A percentile compares a stretch with the other conserved stretches of the same genome.
Conservation (phyloP, 2,888 invertebrate genomes). For the Polymixis lichenea region DNA sequence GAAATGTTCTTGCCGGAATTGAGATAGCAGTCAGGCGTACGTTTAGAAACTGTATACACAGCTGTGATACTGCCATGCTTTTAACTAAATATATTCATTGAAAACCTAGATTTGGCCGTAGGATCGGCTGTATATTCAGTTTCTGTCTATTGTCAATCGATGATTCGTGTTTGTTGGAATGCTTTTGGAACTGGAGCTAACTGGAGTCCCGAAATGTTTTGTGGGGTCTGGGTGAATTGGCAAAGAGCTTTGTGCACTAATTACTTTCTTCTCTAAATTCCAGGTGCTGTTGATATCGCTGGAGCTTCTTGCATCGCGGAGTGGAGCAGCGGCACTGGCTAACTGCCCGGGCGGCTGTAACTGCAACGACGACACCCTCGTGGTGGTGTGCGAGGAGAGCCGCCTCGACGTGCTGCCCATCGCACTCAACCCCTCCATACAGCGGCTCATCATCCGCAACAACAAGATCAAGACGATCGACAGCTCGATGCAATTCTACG, state of each 20-base stretch:
- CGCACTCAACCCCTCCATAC: conserved; percentile 97
- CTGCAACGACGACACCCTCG: conserved; percentile 97
- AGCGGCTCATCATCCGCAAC: conserved; percentile 95
- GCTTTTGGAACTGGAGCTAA: conserved; percentile 22
- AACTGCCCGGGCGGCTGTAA: conserved; percentile 96
- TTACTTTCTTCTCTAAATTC: conserved; percentile 69
- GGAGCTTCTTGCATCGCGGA: conserved; percentile 81
- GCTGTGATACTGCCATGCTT: conserved; percentile 61
- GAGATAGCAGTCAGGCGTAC: conserved; percentile 66
- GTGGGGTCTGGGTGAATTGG: conserved; percentile 2
- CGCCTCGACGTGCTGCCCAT: conserved; percentile 97
- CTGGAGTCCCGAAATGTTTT: conserved; percentile 9
- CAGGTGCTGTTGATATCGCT: conserved; percentile 85
- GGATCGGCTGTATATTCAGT: conserved; percentile 47
- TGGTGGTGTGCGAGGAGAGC: conserved; percentile 96
- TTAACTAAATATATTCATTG: conserved; percentile 64
- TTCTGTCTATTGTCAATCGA: conserved; percentile 38
- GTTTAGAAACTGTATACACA: conserved; percentile 55
- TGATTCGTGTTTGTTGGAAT: conserved; percentile 26
- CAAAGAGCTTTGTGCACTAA: conserved; percentile 39
- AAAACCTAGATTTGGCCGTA: conserved; percentile 42
- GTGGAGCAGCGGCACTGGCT: conserved; percentile 91
- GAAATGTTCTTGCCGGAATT: conserved; percentile 63
- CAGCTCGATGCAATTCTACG: conserved; percentile 97
- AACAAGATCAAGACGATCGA: conserved; percentile 97